Evolutionary conservation across 1,140 invertebrate genomes (phyloP).

Genomic region (Drosophila rhopaloa): DNA sequence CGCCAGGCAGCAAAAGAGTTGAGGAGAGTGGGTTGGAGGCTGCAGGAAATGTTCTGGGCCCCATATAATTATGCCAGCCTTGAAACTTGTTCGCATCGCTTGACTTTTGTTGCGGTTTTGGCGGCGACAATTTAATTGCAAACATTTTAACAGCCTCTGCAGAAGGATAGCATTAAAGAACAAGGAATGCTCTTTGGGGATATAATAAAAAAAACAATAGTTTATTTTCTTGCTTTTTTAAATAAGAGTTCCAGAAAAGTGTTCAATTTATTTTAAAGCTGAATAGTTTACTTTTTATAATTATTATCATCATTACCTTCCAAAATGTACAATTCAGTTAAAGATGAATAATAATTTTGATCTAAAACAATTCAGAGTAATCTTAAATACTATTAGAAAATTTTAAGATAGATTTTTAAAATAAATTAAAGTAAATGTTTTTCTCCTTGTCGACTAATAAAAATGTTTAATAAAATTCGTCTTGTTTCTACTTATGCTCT

Average conservation of each 20-base stretch:
- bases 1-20: constrained; percentile 2
- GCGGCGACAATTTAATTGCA: constrained; percentile 12
- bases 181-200: background rate
- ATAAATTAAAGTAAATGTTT: no score
- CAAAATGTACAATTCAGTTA: no score
- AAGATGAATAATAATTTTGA: no score
- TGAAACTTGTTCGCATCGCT: constrained; percentile 36
- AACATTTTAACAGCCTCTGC: constrained; percentile 1
- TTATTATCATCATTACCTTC: no score
- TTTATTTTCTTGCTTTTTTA: no score
- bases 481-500: background rate
- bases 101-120: constrained; percentile 42
- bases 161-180: background rate
- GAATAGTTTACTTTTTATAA: no score
- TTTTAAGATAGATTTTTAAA: no score
- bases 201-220: background rate
- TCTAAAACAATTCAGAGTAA: no score
- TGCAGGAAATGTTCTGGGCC: constrained; percentile 16
- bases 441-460: background rate
- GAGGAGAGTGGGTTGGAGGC: background rate
- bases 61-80: constrained; percentile 42
- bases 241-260: no score
- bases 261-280: no score
- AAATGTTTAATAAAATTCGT: background rate
- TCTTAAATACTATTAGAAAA: no score